Conservation (phyloP, 2,888 invertebrate species). For the Folsomia manolachei region DNA sequence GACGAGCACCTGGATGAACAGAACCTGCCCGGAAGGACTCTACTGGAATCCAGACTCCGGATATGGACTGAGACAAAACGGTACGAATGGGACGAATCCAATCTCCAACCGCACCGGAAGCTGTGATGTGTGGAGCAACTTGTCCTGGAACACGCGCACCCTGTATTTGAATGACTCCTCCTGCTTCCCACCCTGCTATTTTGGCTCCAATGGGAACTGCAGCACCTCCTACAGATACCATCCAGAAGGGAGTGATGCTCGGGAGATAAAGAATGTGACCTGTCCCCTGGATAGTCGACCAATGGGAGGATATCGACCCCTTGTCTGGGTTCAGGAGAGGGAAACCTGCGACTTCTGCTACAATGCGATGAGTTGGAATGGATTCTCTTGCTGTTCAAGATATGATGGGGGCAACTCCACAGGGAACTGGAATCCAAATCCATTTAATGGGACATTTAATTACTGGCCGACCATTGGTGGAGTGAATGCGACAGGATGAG, state of each 20-base stretch:
- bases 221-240: neutral
- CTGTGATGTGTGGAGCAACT: conserved; percentile 12
- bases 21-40: neutral
- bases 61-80: neutral
- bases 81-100: neutral
- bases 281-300: conserved; percentile 1
- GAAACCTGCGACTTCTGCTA: conserved; percentile 17
- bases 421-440: neutral
- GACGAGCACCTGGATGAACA: neutral
- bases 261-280: neutral
- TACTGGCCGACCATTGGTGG: too few species aligned
- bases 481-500: neutral
- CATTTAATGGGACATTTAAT: neutral
- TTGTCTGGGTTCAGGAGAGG: conserved; percentile 13
- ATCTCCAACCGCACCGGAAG: neutral
- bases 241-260: neutral
- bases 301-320: neutral
- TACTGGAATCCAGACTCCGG: neutral
- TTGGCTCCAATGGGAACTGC: neutral
- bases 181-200: conserved; percentile 1
- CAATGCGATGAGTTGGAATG: neutral
- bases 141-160: neutral
- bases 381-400: neutral
- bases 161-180: neutral
- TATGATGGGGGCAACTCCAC: neutral